Conservation (phyloP, 92 coral and sea anemone species). For the Parazoanthus darwini region DNA sequence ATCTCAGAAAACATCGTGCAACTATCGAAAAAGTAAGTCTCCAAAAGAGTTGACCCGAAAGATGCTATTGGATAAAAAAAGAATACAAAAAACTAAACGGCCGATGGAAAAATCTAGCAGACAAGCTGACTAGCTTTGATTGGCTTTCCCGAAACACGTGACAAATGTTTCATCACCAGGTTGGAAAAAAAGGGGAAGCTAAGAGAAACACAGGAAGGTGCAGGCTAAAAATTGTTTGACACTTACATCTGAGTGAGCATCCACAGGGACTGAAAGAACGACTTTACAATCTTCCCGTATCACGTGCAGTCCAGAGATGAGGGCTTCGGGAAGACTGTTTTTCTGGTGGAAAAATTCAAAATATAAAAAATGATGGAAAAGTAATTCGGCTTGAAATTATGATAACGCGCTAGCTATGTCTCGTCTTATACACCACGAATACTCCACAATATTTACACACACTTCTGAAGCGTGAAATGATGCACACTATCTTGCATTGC, state of each 20-base stretch:
- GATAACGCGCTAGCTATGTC: neutral
- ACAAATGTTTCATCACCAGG: too few species aligned
- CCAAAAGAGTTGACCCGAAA: too few species aligned
- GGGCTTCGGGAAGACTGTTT: conserved; percentile 87
- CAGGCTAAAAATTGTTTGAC: neutral
- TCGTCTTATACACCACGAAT: too few species aligned
- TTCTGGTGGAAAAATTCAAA: conserved; percentile 55
- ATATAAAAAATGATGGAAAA: neutral
- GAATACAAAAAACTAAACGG: too few species aligned
- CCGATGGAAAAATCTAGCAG: too few species aligned
- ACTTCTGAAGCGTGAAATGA: too few species aligned
- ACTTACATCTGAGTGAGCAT: conserved; percentile 74
- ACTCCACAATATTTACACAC: neutral
- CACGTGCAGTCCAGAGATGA: conserved; percentile 80
- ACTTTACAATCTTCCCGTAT: conserved; percentile 71
- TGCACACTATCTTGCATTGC: too few species aligned
- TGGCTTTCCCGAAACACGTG: too few species aligned
- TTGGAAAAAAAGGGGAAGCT: neutral
- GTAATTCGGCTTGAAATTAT: neutral
- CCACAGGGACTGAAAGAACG: conserved; percentile 67
- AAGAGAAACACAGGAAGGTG: neutral
- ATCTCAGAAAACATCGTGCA: too few species aligned
- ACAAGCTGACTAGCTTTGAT: too few species aligned
- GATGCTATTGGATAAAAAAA: too few species aligned
- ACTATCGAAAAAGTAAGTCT: too few species aligned